These are phyloP conservation scores for Intellagama lesueurii DNA, from an alignment of 2,797 vertebrate genomes.

Conservation along the genomic window DNA sequence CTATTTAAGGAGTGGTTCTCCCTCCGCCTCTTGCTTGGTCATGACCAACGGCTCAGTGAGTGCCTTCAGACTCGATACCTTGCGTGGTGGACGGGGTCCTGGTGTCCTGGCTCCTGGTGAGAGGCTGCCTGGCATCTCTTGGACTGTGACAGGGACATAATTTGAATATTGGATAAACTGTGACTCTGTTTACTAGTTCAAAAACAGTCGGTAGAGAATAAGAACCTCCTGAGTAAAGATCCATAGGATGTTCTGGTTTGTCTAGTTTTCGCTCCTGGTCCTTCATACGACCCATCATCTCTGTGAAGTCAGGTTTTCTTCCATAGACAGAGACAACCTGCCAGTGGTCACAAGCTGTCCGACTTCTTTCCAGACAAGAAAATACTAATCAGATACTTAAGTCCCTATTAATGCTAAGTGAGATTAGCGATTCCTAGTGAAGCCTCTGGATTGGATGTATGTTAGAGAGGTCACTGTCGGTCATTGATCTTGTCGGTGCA, in stretches of 20 bases:
- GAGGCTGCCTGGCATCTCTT: too few relatives aligned
- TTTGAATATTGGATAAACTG: too few relatives aligned
- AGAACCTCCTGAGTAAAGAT: background rate
- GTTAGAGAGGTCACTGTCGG: slow-evolving; percentile 42
- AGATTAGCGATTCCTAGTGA: slow-evolving; percentile 55
- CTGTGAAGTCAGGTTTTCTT: background rate
- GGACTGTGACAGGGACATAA: too few relatives aligned
- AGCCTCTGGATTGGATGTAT: slow-evolving; percentile 13
- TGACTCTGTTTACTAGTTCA: too few relatives aligned
- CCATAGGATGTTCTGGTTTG: background rate
- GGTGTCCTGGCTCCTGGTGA: too few relatives aligned
- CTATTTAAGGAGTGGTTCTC: too few relatives aligned
- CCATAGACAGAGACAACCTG: background rate
- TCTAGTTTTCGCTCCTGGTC: too few relatives aligned
- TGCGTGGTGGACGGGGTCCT: too few relatives aligned
- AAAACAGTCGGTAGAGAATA: too few relatives aligned
- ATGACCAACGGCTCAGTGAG: too few relatives aligned
- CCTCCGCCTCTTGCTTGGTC: too few relatives aligned
- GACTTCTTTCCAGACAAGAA: slow-evolving; percentile 37
- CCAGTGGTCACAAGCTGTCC: background rate
- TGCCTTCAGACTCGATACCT: too few relatives aligned
- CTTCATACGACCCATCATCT: background rate
- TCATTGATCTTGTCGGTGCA: fast-evolving
- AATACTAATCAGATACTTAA: slow-evolving; percentile 65
- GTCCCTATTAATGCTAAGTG: slow-evolving; percentile 65